These are phyloP conservation scores for Conomelus anceps DNA, from an alignment of 2,888 invertebrate species.

Conservation along the genomic window DNA sequence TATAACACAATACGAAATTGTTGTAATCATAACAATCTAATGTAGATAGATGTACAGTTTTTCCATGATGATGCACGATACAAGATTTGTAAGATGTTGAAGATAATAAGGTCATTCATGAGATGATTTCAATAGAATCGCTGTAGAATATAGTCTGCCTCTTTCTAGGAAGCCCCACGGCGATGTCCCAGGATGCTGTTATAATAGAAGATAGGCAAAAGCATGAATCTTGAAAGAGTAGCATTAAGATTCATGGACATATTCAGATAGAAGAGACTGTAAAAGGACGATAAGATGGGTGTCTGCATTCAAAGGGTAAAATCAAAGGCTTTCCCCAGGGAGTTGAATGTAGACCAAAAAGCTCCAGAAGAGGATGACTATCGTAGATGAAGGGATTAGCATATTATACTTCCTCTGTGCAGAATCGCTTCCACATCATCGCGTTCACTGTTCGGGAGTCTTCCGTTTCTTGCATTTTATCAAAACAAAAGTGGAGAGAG, in stretches of 20 bases:
- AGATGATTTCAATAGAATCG: too few species aligned
- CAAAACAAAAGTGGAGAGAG: background rate
- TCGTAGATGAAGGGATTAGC: background rate
- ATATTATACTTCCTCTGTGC: background rate
- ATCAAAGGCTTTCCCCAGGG: background rate
- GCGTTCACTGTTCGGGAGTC: background rate
- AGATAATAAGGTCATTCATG: too few species aligned
- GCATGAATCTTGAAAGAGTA: background rate
- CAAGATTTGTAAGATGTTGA: too few species aligned
- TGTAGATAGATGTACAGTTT: too few species aligned
- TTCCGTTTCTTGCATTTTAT: background rate
- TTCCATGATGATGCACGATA: too few species aligned
- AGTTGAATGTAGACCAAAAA: background rate
- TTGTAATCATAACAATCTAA: too few species aligned
- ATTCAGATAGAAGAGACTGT: background rate
- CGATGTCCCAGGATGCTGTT: background rate
- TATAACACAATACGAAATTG: too few species aligned
- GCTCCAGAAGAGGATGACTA: background rate
- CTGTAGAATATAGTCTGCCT: too few species aligned
- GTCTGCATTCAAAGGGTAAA: background rate
- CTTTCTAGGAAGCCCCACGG: background rate
- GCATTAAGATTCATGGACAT: background rate
- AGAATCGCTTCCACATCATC: background rate
- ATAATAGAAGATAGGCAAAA: background rate
- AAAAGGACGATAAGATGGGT: background rate